Evolutionary conservation across 2,797 vertebrate species (phyloP), one percentile per base, ranked within the genome.

Genomic region (Silurus lanzhouensis): DNA sequence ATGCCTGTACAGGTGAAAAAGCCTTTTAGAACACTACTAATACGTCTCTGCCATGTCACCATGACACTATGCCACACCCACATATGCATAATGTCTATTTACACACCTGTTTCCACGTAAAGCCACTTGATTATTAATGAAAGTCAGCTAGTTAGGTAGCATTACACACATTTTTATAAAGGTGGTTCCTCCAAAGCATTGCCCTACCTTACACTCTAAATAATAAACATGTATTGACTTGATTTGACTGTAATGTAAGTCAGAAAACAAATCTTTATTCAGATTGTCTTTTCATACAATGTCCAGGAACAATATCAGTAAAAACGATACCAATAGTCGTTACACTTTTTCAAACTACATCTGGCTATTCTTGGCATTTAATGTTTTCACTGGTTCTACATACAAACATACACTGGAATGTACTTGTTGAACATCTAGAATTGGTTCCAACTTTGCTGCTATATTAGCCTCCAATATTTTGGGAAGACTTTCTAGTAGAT

Each of bases 281-380:
- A 79, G 19, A 64, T 48, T 66, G 8, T 13, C 5, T 78, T 61
- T 78, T 38, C 31, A 66, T 52, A 27, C 25, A 64, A 64, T 27
- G 44, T 66, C 61, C 22, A 52, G 61, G 22, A 66, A 14, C 22
- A 27, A 27, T 20, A 52, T 52, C 44, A 52, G 7, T 7, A 25
- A 80, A 31, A 60, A 17, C 12, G 6, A 55, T 38, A 38, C 1
- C 25, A 55, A 25, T 15, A 7, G 27, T n/a, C 14, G 10, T 63
- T 78, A 78, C 57, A 61, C 61, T 61, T 61, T 76, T 61, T 80
- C 38, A 46, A 48, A 48, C 22, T 48, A 80, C 12, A 66, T 52
- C 12, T 27, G n/a, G 14, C 13, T 66, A n/a, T 52, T n/a, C 6
- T 80, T 44, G 57, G 3, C 1, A 17, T 60, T 60, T 61, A 61